Evolutionary conservation across 2,888 invertebrate genomes (phyloP), one percentile per base, ranked within the genome.

Genomic region (Pachydiplax longipennis): DNA sequence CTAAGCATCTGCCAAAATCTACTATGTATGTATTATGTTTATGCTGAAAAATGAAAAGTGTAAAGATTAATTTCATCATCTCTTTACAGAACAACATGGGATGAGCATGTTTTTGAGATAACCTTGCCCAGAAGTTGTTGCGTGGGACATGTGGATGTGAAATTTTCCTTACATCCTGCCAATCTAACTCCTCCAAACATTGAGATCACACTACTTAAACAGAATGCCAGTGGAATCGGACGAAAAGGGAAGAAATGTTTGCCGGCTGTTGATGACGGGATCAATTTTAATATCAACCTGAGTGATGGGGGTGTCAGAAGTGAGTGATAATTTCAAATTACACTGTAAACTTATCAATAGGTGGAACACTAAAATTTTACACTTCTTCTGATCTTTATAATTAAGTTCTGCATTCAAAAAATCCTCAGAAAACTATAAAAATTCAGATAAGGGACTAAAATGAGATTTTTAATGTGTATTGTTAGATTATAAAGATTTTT

Each of bases 71-170:
- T 53, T 0, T 0, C 15, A 53, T 53, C 91, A 31, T 82, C 87
- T 91, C 37, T 90, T 92, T 93, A 6, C 93, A 95, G 96, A 90
- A 96, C 97, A 37, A 98, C 98, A 0, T 98, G 98, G 97, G 98
- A 98, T 93, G 98, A 99, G 93, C 98, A 99, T 93, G 96, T 98
- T 44, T 96, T 99, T 92, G 99, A 99, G 93, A 94, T 99, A 12
- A 97, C 98, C 0, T 93, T 99, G 90, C 97, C 98, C 0, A 96
- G 97, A 92, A 96, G 96, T 90, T 96, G 96, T 2, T 96, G 96
- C 61, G 95, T 98, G 91, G 98, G 98, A n/a, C 98, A 98, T 93
- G 96, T 99, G 40, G 98, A 98, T 93, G 96, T 99, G 82, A 97
- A 97, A 92, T 98, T 98, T 93, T 96, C 96, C 0, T 94, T 99